phyloP scores from a whole-genome alignment of 2,113 vertebrate species.

The Octodon degus region DNA sequence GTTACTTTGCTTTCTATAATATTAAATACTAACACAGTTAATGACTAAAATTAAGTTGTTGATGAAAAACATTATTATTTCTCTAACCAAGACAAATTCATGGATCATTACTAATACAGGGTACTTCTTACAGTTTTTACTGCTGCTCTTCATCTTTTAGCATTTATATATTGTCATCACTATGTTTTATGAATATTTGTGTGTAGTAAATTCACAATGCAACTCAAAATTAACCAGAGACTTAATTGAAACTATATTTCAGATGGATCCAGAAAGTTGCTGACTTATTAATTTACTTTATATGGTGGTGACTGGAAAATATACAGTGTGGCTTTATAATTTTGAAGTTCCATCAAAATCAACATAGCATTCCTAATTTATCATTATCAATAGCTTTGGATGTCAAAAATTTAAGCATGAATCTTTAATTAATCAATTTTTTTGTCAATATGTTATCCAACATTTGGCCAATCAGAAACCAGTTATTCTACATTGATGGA shows the following conservation, averaged over 20 bases:
- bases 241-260: not conserved
- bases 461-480: slow-evolving; percentile 18
- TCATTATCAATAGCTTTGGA: not conserved
- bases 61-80: slow-evolving; percentile 10
- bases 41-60: slow-evolving; percentile 18
- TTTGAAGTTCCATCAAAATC: not conserved
- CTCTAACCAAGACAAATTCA: not conserved
- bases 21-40: slow-evolving; percentile 2
- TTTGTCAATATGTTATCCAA: not conserved
- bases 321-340: not conserved
- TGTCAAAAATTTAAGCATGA: not conserved
- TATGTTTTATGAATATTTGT: not conserved
- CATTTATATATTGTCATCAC: not conserved
- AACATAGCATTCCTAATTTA: not conserved
- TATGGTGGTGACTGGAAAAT: not conserved
- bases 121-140: not conserved
- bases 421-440: not conserved
- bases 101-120: not conserved
- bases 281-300: not conserved
- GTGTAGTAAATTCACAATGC: not conserved
- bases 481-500: not conserved
- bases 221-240: slow-evolving; percentile 15
- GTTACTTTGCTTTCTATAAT: not conserved
- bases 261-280: not conserved
- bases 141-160: not conserved